Percentiles rank a stretch among this genome's conserved stretches.
Evolutionary conservation across 2,797 vertebrate species (phyloP).

Genomic region (Labeo calbasu): DNA sequence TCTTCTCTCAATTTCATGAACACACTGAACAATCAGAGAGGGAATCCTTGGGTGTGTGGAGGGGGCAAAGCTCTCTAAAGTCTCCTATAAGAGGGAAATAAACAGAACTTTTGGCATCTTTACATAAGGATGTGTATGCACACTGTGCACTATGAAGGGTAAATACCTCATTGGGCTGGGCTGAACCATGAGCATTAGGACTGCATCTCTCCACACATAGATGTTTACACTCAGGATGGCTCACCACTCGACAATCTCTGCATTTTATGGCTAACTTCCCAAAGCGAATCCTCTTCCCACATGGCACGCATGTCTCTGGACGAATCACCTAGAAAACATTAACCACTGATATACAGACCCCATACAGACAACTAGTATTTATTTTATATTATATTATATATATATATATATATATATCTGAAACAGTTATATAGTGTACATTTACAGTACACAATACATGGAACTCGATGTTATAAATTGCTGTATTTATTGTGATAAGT

Average conservation of each 20-base stretch:
- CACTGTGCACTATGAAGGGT: background rate
- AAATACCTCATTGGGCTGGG: conserved; percentile 58
- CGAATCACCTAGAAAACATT: conserved; percentile 79
- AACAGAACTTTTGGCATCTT: background rate
- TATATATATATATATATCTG: too few species aligned
- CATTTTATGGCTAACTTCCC: conserved; percentile 84
- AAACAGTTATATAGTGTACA: too few species aligned
- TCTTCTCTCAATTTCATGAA: conserved; percentile 77
- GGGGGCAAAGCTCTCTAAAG: conserved; percentile 76
- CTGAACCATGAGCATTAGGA: conserved; percentile 32
- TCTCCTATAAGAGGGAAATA: conserved; percentile 62
- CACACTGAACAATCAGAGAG: conserved; percentile 74
- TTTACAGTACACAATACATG: too few species aligned
- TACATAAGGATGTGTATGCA: background rate
- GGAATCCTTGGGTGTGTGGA: conserved; percentile 68
- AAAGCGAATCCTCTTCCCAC: conserved; percentile 85
- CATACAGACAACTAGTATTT: too few species aligned
- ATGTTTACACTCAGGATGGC: conserved; percentile 81
- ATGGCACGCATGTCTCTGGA: conserved; percentile 77
- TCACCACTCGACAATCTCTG: conserved; percentile 77
- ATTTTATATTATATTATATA: too few species aligned
- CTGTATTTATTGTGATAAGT: too few species aligned
- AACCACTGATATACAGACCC: background rate
- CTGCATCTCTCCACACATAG: conserved; percentile 65
- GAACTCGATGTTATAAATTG: too few species aligned